phyloP scores from a whole-genome alignment of 1,140 invertebrate genomes.

The Holotrichia oblita region DNA sequence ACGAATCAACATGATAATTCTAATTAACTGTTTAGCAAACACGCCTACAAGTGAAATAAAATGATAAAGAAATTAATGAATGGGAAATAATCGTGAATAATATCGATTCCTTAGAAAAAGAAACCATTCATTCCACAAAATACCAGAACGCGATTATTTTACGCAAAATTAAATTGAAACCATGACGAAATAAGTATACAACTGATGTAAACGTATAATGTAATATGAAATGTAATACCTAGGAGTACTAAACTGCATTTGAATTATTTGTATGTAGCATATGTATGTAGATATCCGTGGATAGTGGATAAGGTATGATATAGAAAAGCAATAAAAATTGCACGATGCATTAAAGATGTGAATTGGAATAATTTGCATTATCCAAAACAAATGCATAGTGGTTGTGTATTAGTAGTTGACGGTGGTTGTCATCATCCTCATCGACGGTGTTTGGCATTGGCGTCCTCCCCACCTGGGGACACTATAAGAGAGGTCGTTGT shows the following conservation, averaged over 20 bases:
- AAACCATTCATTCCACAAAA: constrained; percentile 1
- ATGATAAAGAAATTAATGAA: constrained; percentile 1
- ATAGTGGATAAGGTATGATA: too few species aligned
- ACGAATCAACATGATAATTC: constrained; percentile 5
- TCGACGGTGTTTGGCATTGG: constrained; percentile 47
- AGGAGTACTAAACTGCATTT: background rate
- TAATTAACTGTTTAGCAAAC: constrained; percentile 22
- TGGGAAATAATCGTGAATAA: constrained; percentile 21
- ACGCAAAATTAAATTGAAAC: constrained; percentile 36
- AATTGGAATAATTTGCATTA: constrained; percentile 35
- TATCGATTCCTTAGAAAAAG: background rate
- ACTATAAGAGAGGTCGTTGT: constrained; percentile 59
- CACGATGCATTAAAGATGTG: constrained; percentile 43
- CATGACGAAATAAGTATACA: constrained; percentile 14
- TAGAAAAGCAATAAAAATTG: constrained; percentile 43
- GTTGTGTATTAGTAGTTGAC: constrained; percentile 1
- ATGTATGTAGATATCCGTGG: too few species aligned
- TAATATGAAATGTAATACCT: background rate
- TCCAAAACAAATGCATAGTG: constrained; percentile 41
- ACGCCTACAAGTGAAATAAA: background rate
- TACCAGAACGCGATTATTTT: constrained; percentile 34
- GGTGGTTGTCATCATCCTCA: constrained; percentile 38
- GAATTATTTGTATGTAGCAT: too few species aligned
- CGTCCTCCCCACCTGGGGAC: constrained; percentile 48
- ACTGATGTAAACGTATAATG: background rate